These are phyloP conservation scores for Proteles cristata DNA, from an alignment of 2,113 vertebrate species.

Conservation along the genomic window DNA sequence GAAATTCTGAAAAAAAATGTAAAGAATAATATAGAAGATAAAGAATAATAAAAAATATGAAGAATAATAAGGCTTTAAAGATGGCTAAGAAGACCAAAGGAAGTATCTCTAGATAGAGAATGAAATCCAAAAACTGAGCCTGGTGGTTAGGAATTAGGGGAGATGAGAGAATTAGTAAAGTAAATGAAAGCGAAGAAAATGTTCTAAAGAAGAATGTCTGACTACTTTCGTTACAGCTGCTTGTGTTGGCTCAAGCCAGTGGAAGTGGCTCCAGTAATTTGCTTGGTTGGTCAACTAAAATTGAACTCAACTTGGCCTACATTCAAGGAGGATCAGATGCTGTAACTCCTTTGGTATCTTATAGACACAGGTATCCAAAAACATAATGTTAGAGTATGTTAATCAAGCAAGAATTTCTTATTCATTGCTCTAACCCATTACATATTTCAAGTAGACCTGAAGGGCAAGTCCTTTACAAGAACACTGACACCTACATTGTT, in stretches of 20 bases:
- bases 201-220: neutral
- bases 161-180: neutral
- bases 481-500: neutral
- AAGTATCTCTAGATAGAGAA: neutral
- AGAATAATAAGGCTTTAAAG: neutral
- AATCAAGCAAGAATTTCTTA: neutral
- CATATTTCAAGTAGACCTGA: neutral
- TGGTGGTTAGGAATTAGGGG: no score
- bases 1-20: neutral
- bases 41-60: neutral
- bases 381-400: neutral
- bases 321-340: neutral
- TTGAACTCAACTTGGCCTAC: neutral
- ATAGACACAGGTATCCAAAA: neutral
- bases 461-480: neutral
- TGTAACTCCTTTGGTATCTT: neutral
- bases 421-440: neutral
- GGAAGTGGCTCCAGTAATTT: neutral
- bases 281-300: neutral
- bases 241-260: neutral
- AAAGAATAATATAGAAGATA: neutral
- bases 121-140: neutral
- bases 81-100: neutral
- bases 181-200: neutral
- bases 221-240: neutral